These are phyloP conservation scores for Tetramorium parvispinum DNA, from an alignment of 1,140 invertebrate species.

Conservation along the genomic window DNA sequence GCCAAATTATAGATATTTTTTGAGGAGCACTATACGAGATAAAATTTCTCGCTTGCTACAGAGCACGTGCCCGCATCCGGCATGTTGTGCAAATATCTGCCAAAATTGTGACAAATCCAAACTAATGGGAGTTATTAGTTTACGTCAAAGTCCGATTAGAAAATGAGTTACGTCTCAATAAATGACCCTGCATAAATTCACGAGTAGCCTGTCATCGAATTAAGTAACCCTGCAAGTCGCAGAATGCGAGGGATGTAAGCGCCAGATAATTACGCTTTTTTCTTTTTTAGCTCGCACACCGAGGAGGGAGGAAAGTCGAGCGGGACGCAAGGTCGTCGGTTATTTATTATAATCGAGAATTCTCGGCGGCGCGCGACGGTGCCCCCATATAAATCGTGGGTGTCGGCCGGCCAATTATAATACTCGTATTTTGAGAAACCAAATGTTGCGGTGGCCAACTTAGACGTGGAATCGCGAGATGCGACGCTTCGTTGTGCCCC, in stretches of 20 bases:
- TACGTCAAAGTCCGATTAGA: background rate
- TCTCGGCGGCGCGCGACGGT: conserved; percentile 21
- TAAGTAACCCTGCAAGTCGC: background rate
- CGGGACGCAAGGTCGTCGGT: conserved; percentile 44
- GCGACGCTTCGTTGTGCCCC: background rate
- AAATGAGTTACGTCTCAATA: conserved; percentile 22
- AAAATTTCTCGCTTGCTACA: conserved; percentile 20
- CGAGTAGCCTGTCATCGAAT: background rate
- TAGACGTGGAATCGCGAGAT: background rate
- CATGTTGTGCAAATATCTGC: conserved; percentile 35
- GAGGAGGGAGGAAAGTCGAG: conserved; percentile 13
- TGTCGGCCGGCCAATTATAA: conserved; percentile 68
- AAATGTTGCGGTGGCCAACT: conserved; percentile 47
- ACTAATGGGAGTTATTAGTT: conserved; percentile 19
- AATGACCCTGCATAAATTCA: background rate
- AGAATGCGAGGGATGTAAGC: background rate
- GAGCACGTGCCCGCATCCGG: conserved; percentile 16
- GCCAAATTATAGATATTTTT: conserved; percentile 38
- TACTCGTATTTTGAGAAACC: conserved; percentile 66
- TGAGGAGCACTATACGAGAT: background rate
- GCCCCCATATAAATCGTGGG: conserved; percentile 60
- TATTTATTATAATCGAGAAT: conserved; percentile 64
- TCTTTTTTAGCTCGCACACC: conserved; percentile 11
- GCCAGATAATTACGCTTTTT: background rate
- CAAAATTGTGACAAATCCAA: conserved; percentile 23